A percentile compares a stretch with the other conserved stretches of the same genome.
Evolutionary conservation across 2,113 vertebrate genomes (phyloP).

Genomic region (Mormyrus lacerda): DNA sequence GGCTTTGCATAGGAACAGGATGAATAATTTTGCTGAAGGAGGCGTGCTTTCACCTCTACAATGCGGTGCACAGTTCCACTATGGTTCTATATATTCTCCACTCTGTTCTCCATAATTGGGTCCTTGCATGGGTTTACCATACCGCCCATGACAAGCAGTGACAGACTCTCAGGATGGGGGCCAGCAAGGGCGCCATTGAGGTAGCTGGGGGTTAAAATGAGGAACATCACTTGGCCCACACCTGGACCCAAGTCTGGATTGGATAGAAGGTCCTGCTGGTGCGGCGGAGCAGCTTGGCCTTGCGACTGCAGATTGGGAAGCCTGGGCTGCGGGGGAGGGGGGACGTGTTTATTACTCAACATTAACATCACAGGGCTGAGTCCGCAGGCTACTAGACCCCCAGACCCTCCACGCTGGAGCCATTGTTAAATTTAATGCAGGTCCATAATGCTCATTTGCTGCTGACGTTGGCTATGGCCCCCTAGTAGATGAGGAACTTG

Average conservation of each 20-base stretch:
- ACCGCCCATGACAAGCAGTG: background rate
- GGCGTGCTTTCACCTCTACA: background rate
- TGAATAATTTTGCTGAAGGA: background rate
- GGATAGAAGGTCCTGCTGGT: background rate
- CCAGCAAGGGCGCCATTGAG: background rate
- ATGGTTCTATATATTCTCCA: background rate
- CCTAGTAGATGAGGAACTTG: background rate
- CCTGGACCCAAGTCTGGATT: background rate
- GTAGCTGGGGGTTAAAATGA: background rate
- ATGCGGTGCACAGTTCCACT: background rate
- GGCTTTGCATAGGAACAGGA: background rate
- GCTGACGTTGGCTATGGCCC: slow-evolving; percentile 25
- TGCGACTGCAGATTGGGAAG: background rate
- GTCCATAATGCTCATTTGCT: slow-evolving; percentile 31
- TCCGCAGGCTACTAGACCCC: slow-evolving; percentile 36
- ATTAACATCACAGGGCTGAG: slow-evolving; percentile 39
- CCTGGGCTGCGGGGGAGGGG: background rate
- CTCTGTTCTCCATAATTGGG: background rate
- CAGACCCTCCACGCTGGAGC: slow-evolving; percentile 36
- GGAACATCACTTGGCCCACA: background rate
- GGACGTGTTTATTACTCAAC: slow-evolving; percentile 30
- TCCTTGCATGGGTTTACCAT: background rate
- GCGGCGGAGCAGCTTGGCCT: background rate
- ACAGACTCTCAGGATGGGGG: background rate
- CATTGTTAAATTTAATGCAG: slow-evolving; percentile 43